Conservation (phyloP, 2,113 vertebrate genomes). For the Chrysochloris asiatica region DNA sequence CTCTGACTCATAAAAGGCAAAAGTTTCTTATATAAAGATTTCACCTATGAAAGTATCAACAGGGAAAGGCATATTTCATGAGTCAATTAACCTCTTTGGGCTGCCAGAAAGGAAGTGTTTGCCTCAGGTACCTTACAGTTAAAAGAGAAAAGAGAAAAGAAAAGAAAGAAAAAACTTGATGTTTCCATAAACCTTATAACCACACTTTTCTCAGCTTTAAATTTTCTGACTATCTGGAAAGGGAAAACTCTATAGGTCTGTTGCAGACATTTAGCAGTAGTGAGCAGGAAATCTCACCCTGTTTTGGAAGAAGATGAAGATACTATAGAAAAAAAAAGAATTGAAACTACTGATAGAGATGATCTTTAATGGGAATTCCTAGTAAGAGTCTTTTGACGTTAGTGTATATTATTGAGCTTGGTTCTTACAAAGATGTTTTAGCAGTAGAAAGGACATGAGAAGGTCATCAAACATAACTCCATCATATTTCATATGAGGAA, state of each 20-base stretch:
- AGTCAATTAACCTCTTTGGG: neutral
- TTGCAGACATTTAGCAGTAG: neutral
- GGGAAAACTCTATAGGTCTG: neutral
- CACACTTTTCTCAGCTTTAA: neutral
- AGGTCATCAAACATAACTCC: neutral
- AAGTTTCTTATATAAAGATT: neutral
- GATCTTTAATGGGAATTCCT: constrained; percentile 10
- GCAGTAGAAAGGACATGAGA: neutral
- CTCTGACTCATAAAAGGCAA: constrained; percentile 1
- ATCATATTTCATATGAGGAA: neutral
- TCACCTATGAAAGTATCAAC: neutral
- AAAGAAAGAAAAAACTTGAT: too few species aligned
- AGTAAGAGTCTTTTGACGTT: constrained; percentile 11
- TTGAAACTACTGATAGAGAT: neutral
- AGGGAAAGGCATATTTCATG: neutral
- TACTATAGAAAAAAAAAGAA: neutral
- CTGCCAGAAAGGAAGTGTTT: neutral
- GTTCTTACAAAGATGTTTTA: neutral
- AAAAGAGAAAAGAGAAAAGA: too few species aligned
- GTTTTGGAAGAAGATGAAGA: constrained; percentile 22
- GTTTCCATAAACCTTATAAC: neutral
- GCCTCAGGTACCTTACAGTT: neutral
- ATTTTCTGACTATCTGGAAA: neutral
- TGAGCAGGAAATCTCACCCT: constrained; percentile 22
- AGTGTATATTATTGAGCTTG: neutral